Percentiles rank a stretch among this genome's conserved stretches.
Conservation (phyloP, 2,797 vertebrate genomes). For the Myotis vivesi region DNA sequence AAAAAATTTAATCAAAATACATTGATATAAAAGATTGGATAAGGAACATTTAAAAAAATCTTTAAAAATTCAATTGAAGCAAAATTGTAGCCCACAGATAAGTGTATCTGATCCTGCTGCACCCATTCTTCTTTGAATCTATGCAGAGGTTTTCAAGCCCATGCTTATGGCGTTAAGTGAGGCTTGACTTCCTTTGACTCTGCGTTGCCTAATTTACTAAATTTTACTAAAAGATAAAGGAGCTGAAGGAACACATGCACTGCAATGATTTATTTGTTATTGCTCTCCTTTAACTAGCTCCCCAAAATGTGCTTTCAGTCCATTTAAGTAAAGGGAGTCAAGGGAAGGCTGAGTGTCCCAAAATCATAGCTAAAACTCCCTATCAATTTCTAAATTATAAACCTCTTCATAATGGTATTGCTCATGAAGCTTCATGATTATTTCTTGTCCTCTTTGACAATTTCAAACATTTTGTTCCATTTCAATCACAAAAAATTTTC, state of each 20-base stretch:
- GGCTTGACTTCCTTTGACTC: slow-evolving; percentile 38
- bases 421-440: background rate
- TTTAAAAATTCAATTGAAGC: background rate
- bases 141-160: background rate
- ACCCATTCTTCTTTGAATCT: background rate
- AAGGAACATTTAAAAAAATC: background rate
- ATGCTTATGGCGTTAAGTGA: slow-evolving; percentile 20
- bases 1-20: background rate
- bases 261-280: background rate
- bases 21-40: background rate
- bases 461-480: background rate
- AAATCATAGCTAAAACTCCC: background rate
- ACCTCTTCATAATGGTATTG: background rate
- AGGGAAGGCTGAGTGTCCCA: background rate
- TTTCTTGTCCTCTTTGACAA: background rate
- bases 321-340: background rate
- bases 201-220: slow-evolving; percentile 9
- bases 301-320: background rate
- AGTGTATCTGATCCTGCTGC: background rate
- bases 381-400: background rate
- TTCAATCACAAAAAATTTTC: background rate
- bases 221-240: background rate
- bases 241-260: slow-evolving; percentile 22
- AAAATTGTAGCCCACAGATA: background rate
- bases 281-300: background rate